Percentiles rank a stretch among this genome's conserved stretches.
phyloP scores from a whole-genome alignment of 2,113 vertebrate species.

The Aptenodytes forsteri region DNA sequence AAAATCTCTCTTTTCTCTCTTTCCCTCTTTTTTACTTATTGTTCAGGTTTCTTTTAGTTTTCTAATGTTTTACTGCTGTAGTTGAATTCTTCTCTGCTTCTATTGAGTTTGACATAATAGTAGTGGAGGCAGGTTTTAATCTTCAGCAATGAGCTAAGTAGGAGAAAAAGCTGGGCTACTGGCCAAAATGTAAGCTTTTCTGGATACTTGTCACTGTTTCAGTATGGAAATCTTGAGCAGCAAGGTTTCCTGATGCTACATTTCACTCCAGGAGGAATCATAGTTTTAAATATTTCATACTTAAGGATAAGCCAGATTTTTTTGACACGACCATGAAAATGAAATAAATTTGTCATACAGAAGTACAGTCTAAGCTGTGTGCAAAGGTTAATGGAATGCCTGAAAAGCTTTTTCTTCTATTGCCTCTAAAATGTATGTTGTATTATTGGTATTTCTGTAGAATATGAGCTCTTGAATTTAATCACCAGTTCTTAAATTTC shows the following conservation, averaged over 20 bases:
- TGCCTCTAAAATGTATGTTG: neutral
- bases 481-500: neutral
- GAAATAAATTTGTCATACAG: neutral
- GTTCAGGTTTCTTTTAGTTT: neutral
- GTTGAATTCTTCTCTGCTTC: neutral
- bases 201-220: neutral
- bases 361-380: neutral
- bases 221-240: neutral
- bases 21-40: neutral
- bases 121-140: slow-evolving; percentile 17
- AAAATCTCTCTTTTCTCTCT: neutral
- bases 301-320: neutral
- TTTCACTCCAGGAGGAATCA: neutral
- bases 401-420: neutral
- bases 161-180: neutral
- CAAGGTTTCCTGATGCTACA: neutral
- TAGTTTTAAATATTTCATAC: neutral
- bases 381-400: neutral
- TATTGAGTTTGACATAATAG: neutral
- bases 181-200: neutral
- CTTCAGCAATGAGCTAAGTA: neutral
- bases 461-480: neutral
- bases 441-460: neutral
- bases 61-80: neutral
- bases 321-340: neutral